Evolutionary conservation across 2,797 vertebrate species (phyloP), one percentile per base, ranked within the genome.

Genomic region (Poecilia picta): DNA sequence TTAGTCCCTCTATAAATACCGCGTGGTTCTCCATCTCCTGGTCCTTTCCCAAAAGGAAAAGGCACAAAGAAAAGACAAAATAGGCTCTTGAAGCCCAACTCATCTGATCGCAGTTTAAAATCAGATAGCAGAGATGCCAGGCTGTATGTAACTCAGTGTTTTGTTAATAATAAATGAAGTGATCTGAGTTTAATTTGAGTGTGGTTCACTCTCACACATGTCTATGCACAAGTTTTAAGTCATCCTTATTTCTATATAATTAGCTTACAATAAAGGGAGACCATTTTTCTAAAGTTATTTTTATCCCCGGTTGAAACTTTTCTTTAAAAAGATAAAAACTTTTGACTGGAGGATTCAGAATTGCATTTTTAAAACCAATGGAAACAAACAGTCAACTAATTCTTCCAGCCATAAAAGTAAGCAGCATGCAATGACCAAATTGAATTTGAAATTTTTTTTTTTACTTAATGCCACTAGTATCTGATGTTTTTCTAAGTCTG

Each of bases 1-100:
- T 89, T 88, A 84, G 78, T 83, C 74, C 83, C 75, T 82, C 88
- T 93, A 86, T 88, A 90, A 91, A 89, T 89, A 89, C 82, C 74
- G 46, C 83, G 78, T 75, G 46, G 49, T 68, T 77, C 43, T 83
- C 77, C 47, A 76, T 77, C 74, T 70, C 47, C 20, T 75, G 74
- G 41, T 77, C 80, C 45, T 73, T 31, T 74, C 74, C 84, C 77
- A 75, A 66, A 51, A 16, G 25, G 13, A 45, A 68, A 53, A 71
- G 12, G 68, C 68, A 47, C 46, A 72, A 68, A 55, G 28, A 25
- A 66, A 51, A 64, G 49, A 2, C 16, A 66, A 66, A 73, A 46
- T 11, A 57, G 11, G 10, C 15, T 39, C 31, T 43, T 71, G 43
- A 86, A 86, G 75, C 46, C 36, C 49, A 81, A 77, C 49, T 74